Base-by-base conservation (phyloP, 2,888 invertebrate genomes). In the Operophtera brumata region DNA sequence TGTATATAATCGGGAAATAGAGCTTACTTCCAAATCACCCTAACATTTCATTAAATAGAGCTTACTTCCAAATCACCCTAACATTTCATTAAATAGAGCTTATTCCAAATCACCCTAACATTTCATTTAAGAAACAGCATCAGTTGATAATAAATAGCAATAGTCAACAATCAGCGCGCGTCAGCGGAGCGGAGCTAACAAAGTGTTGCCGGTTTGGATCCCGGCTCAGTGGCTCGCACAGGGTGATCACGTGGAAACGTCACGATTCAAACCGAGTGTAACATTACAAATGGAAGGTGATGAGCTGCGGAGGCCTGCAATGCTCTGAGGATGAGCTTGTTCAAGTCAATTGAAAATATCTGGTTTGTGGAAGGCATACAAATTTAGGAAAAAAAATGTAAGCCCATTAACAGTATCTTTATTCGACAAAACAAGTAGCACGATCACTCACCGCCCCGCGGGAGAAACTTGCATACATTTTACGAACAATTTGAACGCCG, bases 391-490 rank as follows among this genome's bases (percentile, higher is more conserved):
- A 25, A 6, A 37, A 51, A 50, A 48, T 54, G n/a, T 35, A 48
- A 57, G 53, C 47, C 46, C 47, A 61, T 53, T 57, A 53, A 36
- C 40, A 41, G 26, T 47, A 47, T 46, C 35, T n/a, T 34, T 10
- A 48, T 47, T 42, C 11, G 14, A 40, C 6, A 46, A 55, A 56
- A 53, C 59, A 51, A 54, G 49, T 43, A 32, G 34, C 25, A 46
- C 55, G 55, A 1, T 30, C 30, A 30, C 7, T 57, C 40, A 10
- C 6, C 11, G 20, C 39, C 34, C 30, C 46, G 37, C 13, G 55
- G 55, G 53, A 57, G 42, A 50, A 50, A 59, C 61, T 61, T 49
- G 61, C 59, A 63, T 61, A 61, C 51, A 61, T 57, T 61, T 61
- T 50, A 46, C 44, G 47, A 39, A 50, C 51, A 52, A 57, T 58